Evolutionary conservation across 2,113 vertebrate genomes (phyloP).

Genomic region (Antigone vipio): DNA sequence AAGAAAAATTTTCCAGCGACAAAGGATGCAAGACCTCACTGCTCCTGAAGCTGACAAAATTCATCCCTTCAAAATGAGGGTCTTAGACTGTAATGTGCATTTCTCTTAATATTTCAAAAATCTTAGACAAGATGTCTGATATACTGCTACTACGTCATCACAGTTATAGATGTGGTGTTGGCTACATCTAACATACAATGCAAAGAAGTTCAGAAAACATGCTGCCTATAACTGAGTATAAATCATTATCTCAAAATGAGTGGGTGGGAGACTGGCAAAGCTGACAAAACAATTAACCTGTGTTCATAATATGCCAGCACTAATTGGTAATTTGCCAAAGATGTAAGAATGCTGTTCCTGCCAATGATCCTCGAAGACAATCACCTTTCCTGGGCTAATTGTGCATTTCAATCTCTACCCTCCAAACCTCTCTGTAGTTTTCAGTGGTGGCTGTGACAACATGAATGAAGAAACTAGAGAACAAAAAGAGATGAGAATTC

Average conservation of each 20-base stretch:
- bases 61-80: background rate
- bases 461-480: background rate
- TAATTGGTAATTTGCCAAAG: background rate
- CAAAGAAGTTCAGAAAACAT: background rate
- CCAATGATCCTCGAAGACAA: background rate
- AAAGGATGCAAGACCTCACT: background rate
- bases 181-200: background rate
- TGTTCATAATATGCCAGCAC: background rate
- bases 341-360: background rate
- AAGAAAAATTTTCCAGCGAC: background rate
- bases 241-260: background rate
- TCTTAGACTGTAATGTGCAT: background rate
- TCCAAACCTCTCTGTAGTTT: background rate
- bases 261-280: background rate
- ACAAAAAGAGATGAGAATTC: background rate
- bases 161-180: background rate
- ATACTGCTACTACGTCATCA: background rate
- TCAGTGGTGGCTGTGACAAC: background rate
- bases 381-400: background rate
- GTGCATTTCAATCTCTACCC: background rate
- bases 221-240: background rate
- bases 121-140: background rate
- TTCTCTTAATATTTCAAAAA: background rate
- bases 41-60: background rate
- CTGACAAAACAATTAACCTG: background rate